These are phyloP conservation scores for Indicator indicator DNA, from an alignment of 2,113 vertebrate genomes.

Conservation along the genomic window DNA sequence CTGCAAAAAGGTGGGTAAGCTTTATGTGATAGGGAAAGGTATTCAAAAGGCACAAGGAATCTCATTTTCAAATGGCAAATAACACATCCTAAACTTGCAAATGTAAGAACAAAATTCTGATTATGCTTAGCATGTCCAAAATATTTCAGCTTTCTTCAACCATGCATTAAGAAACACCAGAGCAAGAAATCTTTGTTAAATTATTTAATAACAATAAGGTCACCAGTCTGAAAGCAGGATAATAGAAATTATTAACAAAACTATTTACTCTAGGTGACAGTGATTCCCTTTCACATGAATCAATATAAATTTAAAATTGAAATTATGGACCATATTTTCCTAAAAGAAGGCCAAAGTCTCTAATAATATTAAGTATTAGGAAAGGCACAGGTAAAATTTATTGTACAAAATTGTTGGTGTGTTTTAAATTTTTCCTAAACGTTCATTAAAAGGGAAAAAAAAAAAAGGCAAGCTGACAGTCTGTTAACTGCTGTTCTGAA, in stretches of 20 bases:
- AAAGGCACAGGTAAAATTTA: not conserved
- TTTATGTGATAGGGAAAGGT: not conserved
- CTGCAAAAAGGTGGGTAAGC: not conserved
- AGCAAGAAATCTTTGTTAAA: not conserved
- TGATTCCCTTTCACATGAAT: not conserved
- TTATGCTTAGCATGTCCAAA: not conserved
- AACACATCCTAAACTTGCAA: not conserved
- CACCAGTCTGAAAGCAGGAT: not conserved
- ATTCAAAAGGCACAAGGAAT: not conserved
- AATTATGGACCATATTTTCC: not conserved
- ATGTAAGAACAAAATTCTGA: not conserved
- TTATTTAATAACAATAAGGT: not conserved
- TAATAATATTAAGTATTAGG: not conserved
- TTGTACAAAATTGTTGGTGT: not conserved
- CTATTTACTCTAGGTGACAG: not conserved
- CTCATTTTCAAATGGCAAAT: not conserved
- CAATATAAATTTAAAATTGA: not conserved
- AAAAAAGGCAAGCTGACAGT: not conserved
- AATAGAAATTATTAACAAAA: not conserved
- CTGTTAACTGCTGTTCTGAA: not conserved
- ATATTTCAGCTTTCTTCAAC: not conserved
- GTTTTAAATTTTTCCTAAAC: not conserved
- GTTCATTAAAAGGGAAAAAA: not conserved
- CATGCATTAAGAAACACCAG: not conserved
- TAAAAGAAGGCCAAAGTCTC: not conserved